Base-by-base conservation (phyloP, 2,113 vertebrate genomes). In the Struthio camelus region DNA sequence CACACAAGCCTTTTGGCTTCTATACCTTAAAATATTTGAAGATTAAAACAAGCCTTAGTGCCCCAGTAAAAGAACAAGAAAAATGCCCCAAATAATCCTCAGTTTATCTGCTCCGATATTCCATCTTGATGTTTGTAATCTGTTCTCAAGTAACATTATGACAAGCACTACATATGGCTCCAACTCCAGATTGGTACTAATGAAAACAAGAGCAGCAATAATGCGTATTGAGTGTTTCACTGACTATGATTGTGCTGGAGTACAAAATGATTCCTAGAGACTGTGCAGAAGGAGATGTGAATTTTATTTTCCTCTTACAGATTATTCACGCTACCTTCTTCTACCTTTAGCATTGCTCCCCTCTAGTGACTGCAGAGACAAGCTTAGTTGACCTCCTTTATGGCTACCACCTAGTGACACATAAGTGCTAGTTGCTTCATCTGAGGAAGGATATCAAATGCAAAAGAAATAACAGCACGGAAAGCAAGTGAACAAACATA, bases 181-280 rank as follows among this genome's bases (percentile, higher is more conserved):
- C 73, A 80, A 93, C 73, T 88, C 73, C 72, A 92, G 76, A 71
- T 4, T 18, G 14, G 6, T 81, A 42, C 48, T 86, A 87, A 84
- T 92, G 92, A 95, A 96, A 89, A 50, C 51, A 92, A 22, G 66
- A 92, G 62, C 24, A 40, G 62, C 40, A 81, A 86, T 71, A 85
- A 62, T 79, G 66, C 36, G 15, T 36, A 53, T 53, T 16, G 65
- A 75, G 27, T 77, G 92, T 95, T 84, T 75, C 71, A 75, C 81
- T 54, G 40, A 48, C 66, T 96, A 73, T 50, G 75, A 62, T 69
- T 58, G 66, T 62, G 48, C 62, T 87, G 36, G 34, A 73, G 62
- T 58, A 90, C 44, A 87, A 23, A 87, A 81, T 36, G 48, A 69
- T 16, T 36, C 66, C 83, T 77, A 56, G n/a, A 85, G 72, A 88